Evolutionary conservation across 2,113 vertebrate species (phyloP).

Genomic region (Muscicapa adusta): DNA sequence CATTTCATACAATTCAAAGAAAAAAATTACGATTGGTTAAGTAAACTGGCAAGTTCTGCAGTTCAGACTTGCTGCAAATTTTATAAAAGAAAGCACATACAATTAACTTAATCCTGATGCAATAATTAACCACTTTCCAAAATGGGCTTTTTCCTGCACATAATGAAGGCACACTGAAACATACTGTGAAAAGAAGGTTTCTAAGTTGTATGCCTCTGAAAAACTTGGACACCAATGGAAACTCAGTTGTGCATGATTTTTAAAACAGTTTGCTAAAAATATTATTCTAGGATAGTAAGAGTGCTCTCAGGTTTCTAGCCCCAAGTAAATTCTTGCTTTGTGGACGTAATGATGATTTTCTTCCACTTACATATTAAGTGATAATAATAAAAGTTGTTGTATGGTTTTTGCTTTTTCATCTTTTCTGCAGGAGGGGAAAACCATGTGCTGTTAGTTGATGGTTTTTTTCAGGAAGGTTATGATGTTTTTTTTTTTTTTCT

Average conservation of each 20-base stretch:
- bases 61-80: not conserved
- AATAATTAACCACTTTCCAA: not conserved
- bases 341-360: not conserved
- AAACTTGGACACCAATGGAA: not conserved
- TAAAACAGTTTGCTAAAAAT: not conserved
- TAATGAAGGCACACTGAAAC: not conserved
- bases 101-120: not conserved
- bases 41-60: not conserved
- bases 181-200: not conserved
- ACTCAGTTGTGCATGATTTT: not conserved
- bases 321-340: not conserved
- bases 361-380: not conserved
- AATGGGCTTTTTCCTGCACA: not conserved
- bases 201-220: not conserved
- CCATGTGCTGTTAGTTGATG: not conserved
- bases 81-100: not conserved
- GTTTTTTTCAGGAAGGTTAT: not conserved
- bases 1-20: not conserved
- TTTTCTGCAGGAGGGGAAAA: not conserved
- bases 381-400: not conserved
- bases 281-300: not conserved
- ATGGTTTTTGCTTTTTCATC: not conserved
- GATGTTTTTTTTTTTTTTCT: too few species aligned
- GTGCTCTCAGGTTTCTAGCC: not conserved
- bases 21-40: not conserved